Base-by-base conservation (phyloP, 2,113 vertebrate species). In the Ctenomys sociabilis region DNA sequence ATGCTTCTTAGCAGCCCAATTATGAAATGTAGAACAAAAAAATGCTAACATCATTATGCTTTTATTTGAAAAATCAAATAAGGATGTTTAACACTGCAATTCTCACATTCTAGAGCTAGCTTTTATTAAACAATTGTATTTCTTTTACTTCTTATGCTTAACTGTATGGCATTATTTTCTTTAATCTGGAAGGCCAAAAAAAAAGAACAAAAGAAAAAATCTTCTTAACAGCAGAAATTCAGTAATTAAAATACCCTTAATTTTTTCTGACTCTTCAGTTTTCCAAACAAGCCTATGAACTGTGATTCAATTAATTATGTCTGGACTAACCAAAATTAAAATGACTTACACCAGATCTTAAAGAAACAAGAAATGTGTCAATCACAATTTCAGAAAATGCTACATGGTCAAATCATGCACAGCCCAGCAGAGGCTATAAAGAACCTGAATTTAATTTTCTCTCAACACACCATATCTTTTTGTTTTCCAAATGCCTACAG, bases 271-370 rank as follows among this genome's bases (percentile, higher is more conserved):
- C 64, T 30, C 35, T 78, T 85, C 37, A 95, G 84, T 96, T 81
- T 37, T 78, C 59, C 16, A 86, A 40, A 45, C 52, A 94, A 90
- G 16, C 17, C n/a, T 84, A 49, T 73, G 22, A 96, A 93, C 45
- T 64, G 45, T 85, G 68, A 94, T 61, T 91, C 92, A 93, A 94
- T 97, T 94, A 93, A 97, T 93, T 88, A 96, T 89, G 30, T 59
- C 49, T 40, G 24, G 11, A 28, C 54, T 54, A 93, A 85, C n/a
- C 95, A 75, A 95, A 88, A 68, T 73, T 85, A 57, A 91, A 97
- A 94, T 24, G 19, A 35, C 59, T 93, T 85, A 90, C 5, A 86
- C 21, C 95, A 37, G 17, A 86, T 72, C 75, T 93, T 70, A 64
- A 91, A 89, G 64, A 10, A 90, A 85, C 72, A 35, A 72, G 68